A percentile compares a stretch with the other conserved stretches of the same genome.
Evolutionary conservation across 2,113 vertebrate species (phyloP).

Genomic region (Phalacrocorax aristotelis): DNA sequence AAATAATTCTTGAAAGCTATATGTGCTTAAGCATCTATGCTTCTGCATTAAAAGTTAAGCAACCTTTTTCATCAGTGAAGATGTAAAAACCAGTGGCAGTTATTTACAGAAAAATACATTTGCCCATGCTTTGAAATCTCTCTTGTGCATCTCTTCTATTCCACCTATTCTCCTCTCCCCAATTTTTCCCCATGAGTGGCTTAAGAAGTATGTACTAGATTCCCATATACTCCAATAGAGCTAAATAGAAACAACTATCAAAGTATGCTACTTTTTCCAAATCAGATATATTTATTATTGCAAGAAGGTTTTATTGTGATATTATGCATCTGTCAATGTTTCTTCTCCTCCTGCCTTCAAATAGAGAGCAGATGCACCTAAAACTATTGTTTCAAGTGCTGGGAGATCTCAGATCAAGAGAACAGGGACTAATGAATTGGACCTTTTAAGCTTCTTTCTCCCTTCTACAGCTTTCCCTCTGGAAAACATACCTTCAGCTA

Average conservation of each 20-base stretch:
- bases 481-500: background rate
- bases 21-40: background rate
- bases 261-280: background rate
- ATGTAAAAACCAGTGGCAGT: background rate
- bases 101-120: background rate
- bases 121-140: background rate
- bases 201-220: background rate
- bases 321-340: background rate
- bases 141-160: background rate
- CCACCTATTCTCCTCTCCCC: background rate
- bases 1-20: background rate
- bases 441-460: background rate
- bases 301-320: background rate
- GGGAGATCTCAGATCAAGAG: background rate
- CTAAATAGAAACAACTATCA: background rate
- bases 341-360: background rate
- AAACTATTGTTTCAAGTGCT: background rate
- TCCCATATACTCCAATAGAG: background rate
- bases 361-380: background rate
- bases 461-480: background rate
- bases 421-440: background rate
- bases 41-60: background rate
- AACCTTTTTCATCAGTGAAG: background rate
- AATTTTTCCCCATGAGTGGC: background rate
- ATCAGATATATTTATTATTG: background rate